A percentile compares a stretch with the other conserved stretches of the same genome.
Conservation (phyloP, 2,797 vertebrate genomes). For the Megalops cyprinoides region DNA sequence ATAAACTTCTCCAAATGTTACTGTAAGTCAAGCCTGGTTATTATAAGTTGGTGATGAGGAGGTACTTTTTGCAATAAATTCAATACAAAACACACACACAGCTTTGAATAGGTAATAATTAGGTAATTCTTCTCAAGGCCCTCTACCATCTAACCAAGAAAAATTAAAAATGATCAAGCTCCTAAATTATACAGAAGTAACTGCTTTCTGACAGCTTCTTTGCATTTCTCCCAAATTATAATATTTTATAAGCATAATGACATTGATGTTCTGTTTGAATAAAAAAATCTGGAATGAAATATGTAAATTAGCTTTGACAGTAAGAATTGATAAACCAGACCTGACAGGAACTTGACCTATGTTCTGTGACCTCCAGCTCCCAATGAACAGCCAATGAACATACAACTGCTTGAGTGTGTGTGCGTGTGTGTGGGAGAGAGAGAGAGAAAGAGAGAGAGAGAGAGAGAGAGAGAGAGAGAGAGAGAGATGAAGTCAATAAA, state of each 20-base stretch:
- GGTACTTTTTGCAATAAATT: no score
- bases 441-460: no score
- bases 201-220: background rate
- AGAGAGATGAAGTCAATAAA: background rate
- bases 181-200: background rate
- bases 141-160: background rate
- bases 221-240: background rate
- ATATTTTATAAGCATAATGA: background rate
- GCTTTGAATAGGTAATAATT: background rate
- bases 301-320: background rate
- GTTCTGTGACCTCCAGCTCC: background rate
- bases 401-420: background rate
- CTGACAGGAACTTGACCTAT: background rate
- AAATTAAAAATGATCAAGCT: background rate
- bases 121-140: background rate
- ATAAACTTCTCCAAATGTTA: no score
- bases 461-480: background rate
- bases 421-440: slow-evolving; percentile 1
- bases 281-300: background rate
- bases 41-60: no score
- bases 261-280: background rate
- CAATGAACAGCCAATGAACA: no score
- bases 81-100: background rate
- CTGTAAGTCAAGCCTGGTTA: no score
- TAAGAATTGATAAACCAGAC: background rate